These are phyloP conservation scores for Sebastes hubbsi DNA, from an alignment of 2,797 vertebrate species.

Conservation along the genomic window DNA sequence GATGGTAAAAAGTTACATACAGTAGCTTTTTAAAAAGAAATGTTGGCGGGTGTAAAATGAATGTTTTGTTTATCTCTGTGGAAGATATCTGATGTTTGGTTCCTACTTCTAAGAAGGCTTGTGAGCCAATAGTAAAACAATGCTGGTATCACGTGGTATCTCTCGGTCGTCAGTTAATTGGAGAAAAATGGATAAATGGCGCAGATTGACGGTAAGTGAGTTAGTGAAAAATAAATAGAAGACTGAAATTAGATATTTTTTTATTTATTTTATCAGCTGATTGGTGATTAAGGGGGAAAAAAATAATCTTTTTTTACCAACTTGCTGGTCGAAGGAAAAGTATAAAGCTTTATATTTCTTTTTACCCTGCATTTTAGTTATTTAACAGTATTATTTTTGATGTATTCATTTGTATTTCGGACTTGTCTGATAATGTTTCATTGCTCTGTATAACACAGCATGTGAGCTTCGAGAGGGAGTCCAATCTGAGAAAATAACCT, in stretches of 20 bases:
- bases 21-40: too few relatives aligned
- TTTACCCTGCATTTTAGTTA: not conserved
- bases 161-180: too few relatives aligned
- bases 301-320: not conserved
- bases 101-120: too few relatives aligned
- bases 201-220: too few relatives aligned
- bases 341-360: not conserved
- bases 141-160: too few relatives aligned
- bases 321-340: not conserved
- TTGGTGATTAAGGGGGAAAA: not conserved
- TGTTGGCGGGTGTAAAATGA: accelerated
- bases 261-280: not conserved
- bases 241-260: not conserved
- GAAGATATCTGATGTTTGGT: too few relatives aligned
- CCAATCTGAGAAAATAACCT: constrained; percentile 48
- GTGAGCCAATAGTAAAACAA: too few relatives aligned
- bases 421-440: not conserved
- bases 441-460: not conserved
- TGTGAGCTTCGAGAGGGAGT: constrained; percentile 13
- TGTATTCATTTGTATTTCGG: not conserved
- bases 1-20: too few relatives aligned
- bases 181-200: too few relatives aligned
- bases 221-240: not conserved
- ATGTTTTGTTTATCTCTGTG: too few relatives aligned
- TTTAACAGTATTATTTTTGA: not conserved